phyloP scores from a whole-genome alignment of 2,797 vertebrate genomes.

The Halcyon leucocephala region DNA sequence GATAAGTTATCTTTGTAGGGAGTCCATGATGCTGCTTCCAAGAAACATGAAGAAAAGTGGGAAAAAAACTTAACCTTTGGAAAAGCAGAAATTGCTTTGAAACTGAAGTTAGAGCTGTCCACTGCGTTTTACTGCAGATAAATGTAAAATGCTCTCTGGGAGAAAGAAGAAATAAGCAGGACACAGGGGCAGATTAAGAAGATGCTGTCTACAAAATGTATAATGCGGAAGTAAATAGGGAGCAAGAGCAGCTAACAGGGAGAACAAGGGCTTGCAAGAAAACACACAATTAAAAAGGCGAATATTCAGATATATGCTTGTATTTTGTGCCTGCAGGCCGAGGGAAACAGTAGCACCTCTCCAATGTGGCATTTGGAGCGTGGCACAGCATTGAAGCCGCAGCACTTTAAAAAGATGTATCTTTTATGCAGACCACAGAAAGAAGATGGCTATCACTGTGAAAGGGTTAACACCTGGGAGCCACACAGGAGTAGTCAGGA shows the following conservation, averaged over 20 bases:
- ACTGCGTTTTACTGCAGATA: background rate
- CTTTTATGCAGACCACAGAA: background rate
- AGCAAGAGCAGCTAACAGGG: background rate
- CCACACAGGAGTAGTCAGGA: background rate
- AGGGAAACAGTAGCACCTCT: background rate
- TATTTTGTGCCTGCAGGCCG: background rate
- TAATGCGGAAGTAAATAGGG: background rate
- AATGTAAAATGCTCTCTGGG: background rate
- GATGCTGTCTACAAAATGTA: background rate
- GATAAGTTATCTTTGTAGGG: background rate
- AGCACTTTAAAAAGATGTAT: background rate
- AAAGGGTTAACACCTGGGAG: background rate
- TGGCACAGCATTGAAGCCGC: background rate
- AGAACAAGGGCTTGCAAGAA: background rate
- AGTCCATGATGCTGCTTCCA: background rate
- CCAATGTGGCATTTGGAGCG: background rate
- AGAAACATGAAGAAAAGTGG: background rate
- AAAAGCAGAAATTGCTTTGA: constrained; percentile 20
- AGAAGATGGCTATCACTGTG: background rate
- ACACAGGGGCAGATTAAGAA: background rate
- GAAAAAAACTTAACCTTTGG: background rate
- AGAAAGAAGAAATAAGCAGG: constrained; percentile 1
- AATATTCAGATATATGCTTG: background rate
- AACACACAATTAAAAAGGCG: background rate
- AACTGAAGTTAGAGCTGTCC: constrained; percentile 5